These are phyloP conservation scores for Exocentrus adspersus DNA, from an alignment of 2,888 invertebrate genomes.

Conservation along the genomic window DNA sequence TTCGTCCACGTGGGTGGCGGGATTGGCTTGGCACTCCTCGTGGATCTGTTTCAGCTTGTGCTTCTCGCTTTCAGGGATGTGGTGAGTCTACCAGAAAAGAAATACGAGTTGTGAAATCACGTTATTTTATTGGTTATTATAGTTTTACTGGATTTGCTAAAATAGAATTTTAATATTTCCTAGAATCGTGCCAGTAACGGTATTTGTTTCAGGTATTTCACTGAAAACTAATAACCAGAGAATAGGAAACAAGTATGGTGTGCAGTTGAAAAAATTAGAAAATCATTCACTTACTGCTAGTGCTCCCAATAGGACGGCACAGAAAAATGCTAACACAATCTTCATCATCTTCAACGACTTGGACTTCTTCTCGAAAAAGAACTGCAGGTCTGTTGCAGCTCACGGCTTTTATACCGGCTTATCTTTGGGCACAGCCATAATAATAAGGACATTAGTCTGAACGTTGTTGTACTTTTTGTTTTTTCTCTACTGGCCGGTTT, in stretches of 20 bases:
- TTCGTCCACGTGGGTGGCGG: slow-evolving; percentile 2
- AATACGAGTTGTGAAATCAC: neutral
- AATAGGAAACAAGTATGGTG: too few species aligned
- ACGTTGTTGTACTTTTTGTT: neutral
- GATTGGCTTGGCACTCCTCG: neutral
- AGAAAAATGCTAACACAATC: neutral
- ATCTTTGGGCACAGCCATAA: neutral
- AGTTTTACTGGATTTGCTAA: too few species aligned
- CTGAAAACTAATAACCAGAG: too few species aligned
- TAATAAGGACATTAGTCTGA: neutral
- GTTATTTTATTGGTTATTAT: too few species aligned
- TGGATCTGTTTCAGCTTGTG: neutral
- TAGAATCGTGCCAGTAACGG: too few species aligned
- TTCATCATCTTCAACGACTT: neutral
- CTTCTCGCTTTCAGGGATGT: neutral
- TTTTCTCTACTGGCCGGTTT: neutral
- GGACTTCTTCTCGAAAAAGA: neutral
- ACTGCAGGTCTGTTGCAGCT: neutral
- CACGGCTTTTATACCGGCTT: neutral
- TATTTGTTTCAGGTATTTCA: too few species aligned
- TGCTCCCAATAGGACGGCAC: neutral
- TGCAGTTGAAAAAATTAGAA: too few species aligned
- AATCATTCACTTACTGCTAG: neutral
- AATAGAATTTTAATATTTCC: too few species aligned
- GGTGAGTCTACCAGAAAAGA: neutral